Conservation (phyloP, 2,888 invertebrate species). For the Leucozona laternaria region DNA sequence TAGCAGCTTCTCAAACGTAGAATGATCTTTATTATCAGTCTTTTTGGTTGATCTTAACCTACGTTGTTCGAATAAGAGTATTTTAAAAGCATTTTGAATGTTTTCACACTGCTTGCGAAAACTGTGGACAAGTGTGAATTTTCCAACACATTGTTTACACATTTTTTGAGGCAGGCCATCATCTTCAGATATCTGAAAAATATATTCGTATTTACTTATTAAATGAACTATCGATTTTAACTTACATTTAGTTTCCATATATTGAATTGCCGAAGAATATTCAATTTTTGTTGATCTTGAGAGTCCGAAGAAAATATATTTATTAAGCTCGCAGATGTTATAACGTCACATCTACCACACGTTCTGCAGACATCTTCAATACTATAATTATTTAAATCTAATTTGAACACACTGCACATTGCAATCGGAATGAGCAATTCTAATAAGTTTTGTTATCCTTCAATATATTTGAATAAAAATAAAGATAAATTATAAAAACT, state of each 20-base stretch:
- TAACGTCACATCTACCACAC: conserved; percentile 69
- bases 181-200: conserved; percentile 63
- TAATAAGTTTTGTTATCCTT: not conserved
- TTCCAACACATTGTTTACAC: conserved; percentile 69
- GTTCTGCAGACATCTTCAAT: conserved; percentile 68
- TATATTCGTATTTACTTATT: not conserved
- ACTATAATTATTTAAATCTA: conserved; percentile 64
- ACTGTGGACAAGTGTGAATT: conserved; percentile 59
- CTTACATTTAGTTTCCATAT: conserved; percentile 63
- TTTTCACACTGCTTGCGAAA: conserved; percentile 69
- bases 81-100: conserved; percentile 62
- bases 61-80: conserved; percentile 45
- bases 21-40: not conserved
- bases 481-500: conserved; percentile 6
- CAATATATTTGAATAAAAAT: not conserved
- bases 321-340: conserved; percentile 57
- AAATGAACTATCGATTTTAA: not conserved
- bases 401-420: conserved; percentile 71
- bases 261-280: conserved; percentile 58
- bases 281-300: conserved; percentile 38
- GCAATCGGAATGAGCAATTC: conserved; percentile 25
- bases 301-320: conserved; percentile 57
- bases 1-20: not conserved
- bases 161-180: conserved; percentile 67
- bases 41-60: not conserved